Evolutionary conservation across 64 coral and sea anemone genomes (phyloP).

Genomic region (Orbicella faveolata): DNA sequence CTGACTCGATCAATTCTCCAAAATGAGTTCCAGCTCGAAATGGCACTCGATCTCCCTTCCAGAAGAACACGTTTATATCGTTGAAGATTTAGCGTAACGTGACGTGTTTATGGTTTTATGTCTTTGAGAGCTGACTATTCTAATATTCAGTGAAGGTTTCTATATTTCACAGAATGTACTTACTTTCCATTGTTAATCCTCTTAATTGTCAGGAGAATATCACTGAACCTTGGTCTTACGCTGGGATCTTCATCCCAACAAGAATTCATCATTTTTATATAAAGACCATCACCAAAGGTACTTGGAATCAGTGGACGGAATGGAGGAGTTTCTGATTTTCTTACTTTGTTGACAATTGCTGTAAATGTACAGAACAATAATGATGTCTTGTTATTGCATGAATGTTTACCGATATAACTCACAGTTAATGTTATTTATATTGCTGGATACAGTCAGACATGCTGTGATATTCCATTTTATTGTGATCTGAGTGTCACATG

Average conservation of each 20-base stretch:
- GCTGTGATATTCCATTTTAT: no score
- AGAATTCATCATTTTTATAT: constrained; percentile 45
- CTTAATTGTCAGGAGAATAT: constrained; percentile 44
- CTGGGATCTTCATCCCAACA: constrained; percentile 64
- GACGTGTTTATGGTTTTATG: no score
- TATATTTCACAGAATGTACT: constrained; percentile 4
- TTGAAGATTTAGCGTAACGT: no score
- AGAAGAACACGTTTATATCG: no score
- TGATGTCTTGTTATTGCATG: no score
- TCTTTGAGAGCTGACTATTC: background rate
- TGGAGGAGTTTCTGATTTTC: constrained; percentile 40
- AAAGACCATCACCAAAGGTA: constrained; percentile 28
- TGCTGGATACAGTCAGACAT: no score
- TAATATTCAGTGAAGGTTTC: background rate
- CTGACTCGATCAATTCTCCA: no score
- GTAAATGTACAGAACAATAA: background rate
- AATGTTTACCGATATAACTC: no score
- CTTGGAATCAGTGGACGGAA: constrained; percentile 62
- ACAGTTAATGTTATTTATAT: no score
- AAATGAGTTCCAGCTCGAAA: no score
- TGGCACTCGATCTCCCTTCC: no score
- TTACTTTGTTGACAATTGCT: constrained; percentile 57
- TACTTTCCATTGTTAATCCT: constrained; percentile 68
- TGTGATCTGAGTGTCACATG: no score
- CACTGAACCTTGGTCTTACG: constrained; percentile 39